Base-by-base conservation (phyloP, 2,113 vertebrate genomes). In the Neogale vison region DNA sequence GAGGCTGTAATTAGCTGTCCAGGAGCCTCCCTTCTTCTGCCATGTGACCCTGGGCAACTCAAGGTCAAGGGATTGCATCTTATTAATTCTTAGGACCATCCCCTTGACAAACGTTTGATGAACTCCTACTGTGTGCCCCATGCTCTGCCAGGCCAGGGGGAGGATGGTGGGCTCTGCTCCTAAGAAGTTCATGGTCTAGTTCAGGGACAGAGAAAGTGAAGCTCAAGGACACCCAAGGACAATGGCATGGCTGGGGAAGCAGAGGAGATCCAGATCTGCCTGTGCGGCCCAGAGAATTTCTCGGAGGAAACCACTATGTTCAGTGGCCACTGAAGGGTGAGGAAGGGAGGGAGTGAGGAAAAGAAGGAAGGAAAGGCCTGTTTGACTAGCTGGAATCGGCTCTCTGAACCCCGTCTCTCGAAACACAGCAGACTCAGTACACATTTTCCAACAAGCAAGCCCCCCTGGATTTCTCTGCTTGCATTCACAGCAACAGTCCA, bases 11-110 rank as follows among this genome's bases (percentile, higher is more conserved):
- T 45, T 24, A 45, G 42, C 10, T 6, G 4, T 36, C n/a, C 50
- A 13, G 11, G 23, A 71, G 8, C 6, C 8, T 55, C 17, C 17
- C 5, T 13, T 31, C 45, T 15, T 61, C 52, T 14, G 18, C 8
- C 3, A 4, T 0, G 0, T 31, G n/a, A 24, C 24, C 26, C 8
- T 0, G 3, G 34, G 34, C n/a, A 21, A 4, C 8, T 29, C 69
- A 34, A 26, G 12, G n/a, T 15, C 2, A 0, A 47, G 13, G 36
- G 6, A 18, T 7, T 45, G 6, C 34, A 31, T 18, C 61, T 47
- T 12, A 11, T 12, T 61, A 36, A 5, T 8, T 45, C 20, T 45
- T 23, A 42, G 13, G 45, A 14, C 17, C 4, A 20, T n/a, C 21
- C 17, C 3, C 0, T 50, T 12, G 42, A 21, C 26, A n/a, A 50